Evolutionary conservation across 1,140 invertebrate species (phyloP).

Genomic region (Cydia fagiglandana): DNA sequence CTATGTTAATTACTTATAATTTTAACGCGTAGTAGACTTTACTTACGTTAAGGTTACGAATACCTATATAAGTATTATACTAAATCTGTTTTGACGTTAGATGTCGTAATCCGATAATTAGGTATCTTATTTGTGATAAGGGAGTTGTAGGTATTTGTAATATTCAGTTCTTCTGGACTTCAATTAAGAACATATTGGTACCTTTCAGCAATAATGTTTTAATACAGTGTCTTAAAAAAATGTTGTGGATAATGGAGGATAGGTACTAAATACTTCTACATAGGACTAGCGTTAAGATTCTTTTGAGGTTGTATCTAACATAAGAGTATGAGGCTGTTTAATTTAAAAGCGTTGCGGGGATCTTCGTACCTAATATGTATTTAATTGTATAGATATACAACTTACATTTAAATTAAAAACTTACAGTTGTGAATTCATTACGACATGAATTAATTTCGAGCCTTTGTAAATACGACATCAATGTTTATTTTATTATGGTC

Average conservation of each 20-base stretch:
- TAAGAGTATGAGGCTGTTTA: conserved; percentile 60
- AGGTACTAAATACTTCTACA: conserved; percentile 49
- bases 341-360: conserved; percentile 44
- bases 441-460: neutral
- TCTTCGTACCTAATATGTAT: conserved; percentile 41
- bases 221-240: conserved; percentile 70
- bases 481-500: neutral
- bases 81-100: conserved; percentile 1
- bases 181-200: conserved; percentile 34
- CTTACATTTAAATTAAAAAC: neutral
- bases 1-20: too few relatives aligned
- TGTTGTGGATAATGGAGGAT: conserved; percentile 65
- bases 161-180: neutral
- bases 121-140: neutral
- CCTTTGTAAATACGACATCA: neutral
- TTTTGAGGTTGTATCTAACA: conserved; percentile 60
- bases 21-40: neutral
- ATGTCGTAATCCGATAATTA: neutral
- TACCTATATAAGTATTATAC: too few relatives aligned
- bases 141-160: neutral
- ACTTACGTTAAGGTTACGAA: neutral
- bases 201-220: conserved; percentile 63
- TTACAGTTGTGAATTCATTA: too few relatives aligned
- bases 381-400: too few relatives aligned
- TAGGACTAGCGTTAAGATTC: conserved; percentile 43